Evolutionary conservation across 1,140 invertebrate genomes (phyloP).

Genomic region (Cyphomyrmex costatus): DNA sequence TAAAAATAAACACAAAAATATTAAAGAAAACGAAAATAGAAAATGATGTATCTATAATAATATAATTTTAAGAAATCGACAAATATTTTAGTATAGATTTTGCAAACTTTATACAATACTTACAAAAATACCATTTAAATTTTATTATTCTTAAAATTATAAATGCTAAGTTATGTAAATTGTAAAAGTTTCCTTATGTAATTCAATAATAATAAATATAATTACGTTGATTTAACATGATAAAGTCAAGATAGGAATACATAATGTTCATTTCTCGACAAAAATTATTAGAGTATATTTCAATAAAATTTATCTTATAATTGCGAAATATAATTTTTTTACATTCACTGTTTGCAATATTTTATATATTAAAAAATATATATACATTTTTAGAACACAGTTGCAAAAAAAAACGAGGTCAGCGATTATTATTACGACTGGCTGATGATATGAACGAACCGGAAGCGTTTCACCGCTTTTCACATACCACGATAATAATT

Average conservation of each 20-base stretch:
- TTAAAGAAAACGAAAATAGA: not conserved
- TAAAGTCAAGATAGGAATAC: not conserved
- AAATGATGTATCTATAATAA: not conserved
- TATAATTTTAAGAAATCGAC: not conserved
- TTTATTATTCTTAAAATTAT: not conserved
- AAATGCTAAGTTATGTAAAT: no score
- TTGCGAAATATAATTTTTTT: not conserved
- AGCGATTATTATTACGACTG: conserved; percentile 26
- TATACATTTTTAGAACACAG: not conserved
- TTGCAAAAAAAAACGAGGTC: conserved; percentile 42
- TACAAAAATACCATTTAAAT: not conserved
- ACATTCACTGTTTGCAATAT: not conserved
- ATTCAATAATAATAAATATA: not conserved
- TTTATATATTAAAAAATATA: not conserved
- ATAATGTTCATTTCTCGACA: not conserved
- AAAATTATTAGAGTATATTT: not conserved
- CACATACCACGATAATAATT: conserved; percentile 85
- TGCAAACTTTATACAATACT: not conserved
- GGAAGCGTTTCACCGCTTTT: conserved; percentile 86
- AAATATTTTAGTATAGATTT: not conserved
- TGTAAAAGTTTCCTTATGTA: not conserved
- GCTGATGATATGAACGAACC: conserved; percentile 73
- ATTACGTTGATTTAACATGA: not conserved
- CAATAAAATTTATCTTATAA: not conserved
- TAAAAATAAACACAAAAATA: not conserved